Evolutionary conservation across 2,113 vertebrate species (phyloP).

Genomic region (Neomonachus schauinslandi): DNA sequence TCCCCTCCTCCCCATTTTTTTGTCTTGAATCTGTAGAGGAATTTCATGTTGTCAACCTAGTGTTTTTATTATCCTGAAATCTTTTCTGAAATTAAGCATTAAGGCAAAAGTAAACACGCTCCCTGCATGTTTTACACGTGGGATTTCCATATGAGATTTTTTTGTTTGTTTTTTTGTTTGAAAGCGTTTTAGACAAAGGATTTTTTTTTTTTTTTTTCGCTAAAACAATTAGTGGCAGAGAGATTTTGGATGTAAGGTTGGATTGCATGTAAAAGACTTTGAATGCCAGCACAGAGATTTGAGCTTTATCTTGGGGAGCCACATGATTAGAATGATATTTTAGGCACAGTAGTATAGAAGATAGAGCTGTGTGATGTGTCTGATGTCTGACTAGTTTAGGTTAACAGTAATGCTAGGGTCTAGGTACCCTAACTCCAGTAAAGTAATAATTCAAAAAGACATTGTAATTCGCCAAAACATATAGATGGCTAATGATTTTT

Average conservation of each 20-base stretch:
- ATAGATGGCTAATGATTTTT: not conserved
- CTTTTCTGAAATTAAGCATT: slow-evolving; percentile 10
- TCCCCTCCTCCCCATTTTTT: not conserved
- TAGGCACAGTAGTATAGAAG: not conserved
- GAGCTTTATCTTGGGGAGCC: not conserved
- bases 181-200: not conserved
- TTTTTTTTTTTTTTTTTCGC: not conserved
- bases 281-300: not conserved
- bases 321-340: not conserved
- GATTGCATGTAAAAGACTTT: not conserved
- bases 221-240: not conserved
- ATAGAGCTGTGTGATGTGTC: not conserved
- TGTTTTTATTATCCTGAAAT: slow-evolving; percentile 24
- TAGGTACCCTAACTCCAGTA: not conserved
- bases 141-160: not conserved
- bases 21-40: not conserved
- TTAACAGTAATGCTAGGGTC: not conserved
- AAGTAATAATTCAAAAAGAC: not conserved
- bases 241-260: not conserved
- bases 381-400: not conserved
- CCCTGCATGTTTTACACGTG: not conserved
- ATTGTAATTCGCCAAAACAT: not conserved
- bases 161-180: not conserved
- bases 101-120: not conserved
- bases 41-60: slow-evolving; percentile 16